Percentiles rank a stretch among this genome's conserved stretches.
phyloP scores from a whole-genome alignment of 2,797 vertebrate species.

The Lithobates sylvaticus region DNA sequence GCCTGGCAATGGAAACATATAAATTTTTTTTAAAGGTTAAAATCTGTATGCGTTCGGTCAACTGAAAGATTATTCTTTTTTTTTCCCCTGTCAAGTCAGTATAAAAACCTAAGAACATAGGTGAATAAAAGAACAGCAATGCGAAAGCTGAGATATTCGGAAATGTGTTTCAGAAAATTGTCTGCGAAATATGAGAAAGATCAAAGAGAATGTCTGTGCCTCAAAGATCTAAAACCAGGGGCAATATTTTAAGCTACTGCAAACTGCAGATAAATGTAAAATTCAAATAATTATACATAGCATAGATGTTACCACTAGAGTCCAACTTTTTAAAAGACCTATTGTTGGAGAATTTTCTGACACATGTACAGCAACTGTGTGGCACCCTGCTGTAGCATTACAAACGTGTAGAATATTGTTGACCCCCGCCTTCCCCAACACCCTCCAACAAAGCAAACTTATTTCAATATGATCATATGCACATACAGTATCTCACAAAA shows the following conservation, averaged over 20 bases:
- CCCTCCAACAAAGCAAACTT: no score
- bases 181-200: not conserved
- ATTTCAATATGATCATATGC: not conserved
- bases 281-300: not conserved
- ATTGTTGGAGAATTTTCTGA: not conserved
- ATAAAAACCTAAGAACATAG: slow-evolving; percentile 15
- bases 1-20: slow-evolving; percentile 22
- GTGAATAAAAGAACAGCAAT: slow-evolving; percentile 5
- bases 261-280: not conserved
- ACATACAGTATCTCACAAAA: no score
- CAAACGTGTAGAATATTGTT: no score
- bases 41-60: slow-evolving; percentile 29
- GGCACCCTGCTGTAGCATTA: not conserved
- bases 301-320: not conserved
- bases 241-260: not conserved
- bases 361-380: not conserved
- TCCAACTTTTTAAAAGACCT: not conserved
- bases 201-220: slow-evolving; percentile 17
- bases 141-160: slow-evolving; percentile 2
- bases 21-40: slow-evolving; percentile 21
- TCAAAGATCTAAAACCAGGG: not conserved
- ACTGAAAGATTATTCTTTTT: slow-evolving; percentile 30
- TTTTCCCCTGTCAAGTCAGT: slow-evolving; percentile 11
- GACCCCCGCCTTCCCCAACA: no score
- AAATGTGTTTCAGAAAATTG: not conserved